Base-by-base conservation (phyloP, 2,888 invertebrate species). In the Lagria hirta region DNA sequence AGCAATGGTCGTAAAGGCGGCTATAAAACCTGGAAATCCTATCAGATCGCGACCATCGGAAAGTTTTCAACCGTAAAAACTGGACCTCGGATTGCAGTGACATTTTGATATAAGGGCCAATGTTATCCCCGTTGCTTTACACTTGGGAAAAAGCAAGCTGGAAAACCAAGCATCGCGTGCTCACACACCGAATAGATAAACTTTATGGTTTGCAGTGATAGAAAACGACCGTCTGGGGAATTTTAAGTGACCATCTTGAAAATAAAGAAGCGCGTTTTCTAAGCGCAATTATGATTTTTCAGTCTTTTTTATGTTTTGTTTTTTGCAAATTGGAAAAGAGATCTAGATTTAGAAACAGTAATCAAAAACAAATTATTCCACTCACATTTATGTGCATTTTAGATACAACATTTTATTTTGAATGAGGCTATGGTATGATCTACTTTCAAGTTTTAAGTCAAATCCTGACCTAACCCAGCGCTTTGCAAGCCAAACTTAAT, bases 161-260 rank as follows among this genome's bases (percentile, higher is more conserved):
- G 57, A 59, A 55, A 55, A 54, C 52, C 57, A 55, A 55, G 53
- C 54, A 53, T 54, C 49, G 57, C 54, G 53, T 53, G 55, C 54
- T 49, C 47, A 49, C 48, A 43, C 52, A 45, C 40, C 35, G 46
- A 52, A 49, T 52, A 57, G 61, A 62, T 61, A 62, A 60, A 61
- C 52, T 62, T 62, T 62, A 61, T 58, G 56, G 59, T 48, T 48
- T 51, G 52, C 54, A 50, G 57, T 58, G 61, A 64, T 61, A 60
- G 61, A 60, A 61, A 60, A 62, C 60, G 62, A 55, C 54, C 57
- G 56, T 47, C 61, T 42, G 30, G 62, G 65, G 64, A 62, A 61
- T 60, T 60, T 59, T 60, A 59, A 64, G 60, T 60, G 60, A 57
- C 59, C 58, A 55, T 54, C 52, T 51, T 52, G 51, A 61, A 55